phyloP scores from a whole-genome alignment of 2,113 vertebrate genomes.

The Cottus gobio region DNA sequence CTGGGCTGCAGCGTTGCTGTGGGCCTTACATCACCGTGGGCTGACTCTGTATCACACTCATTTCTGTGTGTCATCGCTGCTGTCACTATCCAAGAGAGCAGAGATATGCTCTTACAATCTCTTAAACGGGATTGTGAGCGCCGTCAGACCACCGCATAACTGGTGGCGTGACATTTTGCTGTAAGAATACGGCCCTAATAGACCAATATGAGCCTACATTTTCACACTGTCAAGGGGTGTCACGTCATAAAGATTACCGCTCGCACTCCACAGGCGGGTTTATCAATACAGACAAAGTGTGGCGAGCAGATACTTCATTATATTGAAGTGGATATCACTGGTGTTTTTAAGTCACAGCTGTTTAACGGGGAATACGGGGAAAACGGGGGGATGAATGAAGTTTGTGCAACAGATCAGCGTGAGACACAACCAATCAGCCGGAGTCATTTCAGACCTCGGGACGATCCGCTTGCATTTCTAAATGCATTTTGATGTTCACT shows the following conservation, averaged over 20 bases:
- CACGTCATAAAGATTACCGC: not conserved
- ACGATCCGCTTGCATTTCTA: not conserved
- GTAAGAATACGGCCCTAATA: not conserved
- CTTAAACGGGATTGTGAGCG: constrained; percentile 28
- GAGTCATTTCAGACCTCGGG: not conserved
- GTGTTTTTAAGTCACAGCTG: constrained; percentile 7
- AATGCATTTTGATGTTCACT: not conserved
- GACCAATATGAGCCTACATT: not conserved
- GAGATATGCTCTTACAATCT: constrained; percentile 29
- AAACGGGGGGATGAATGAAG: too few species aligned
- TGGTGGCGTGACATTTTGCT: constrained; percentile 23
- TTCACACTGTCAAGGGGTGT: not conserved
- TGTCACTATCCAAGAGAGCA: constrained; percentile 28
- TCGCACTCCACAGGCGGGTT: not conserved
- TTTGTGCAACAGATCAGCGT: not conserved
- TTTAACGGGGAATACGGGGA: not conserved
- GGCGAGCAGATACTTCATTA: not conserved
- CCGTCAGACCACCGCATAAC: constrained; percentile 16
- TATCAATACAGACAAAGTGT: not conserved
- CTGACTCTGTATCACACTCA: constrained; percentile 50
- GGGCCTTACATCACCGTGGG: constrained; percentile 43
- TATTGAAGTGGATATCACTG: constrained; percentile 1
- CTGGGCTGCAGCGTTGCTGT: constrained; percentile 37
- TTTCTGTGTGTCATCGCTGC: constrained; percentile 38
- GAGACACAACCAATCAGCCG: not conserved